These are phyloP conservation scores for Belgica antarctica DNA, from an alignment of 2,888 invertebrate genomes.

Conservation along the genomic window DNA sequence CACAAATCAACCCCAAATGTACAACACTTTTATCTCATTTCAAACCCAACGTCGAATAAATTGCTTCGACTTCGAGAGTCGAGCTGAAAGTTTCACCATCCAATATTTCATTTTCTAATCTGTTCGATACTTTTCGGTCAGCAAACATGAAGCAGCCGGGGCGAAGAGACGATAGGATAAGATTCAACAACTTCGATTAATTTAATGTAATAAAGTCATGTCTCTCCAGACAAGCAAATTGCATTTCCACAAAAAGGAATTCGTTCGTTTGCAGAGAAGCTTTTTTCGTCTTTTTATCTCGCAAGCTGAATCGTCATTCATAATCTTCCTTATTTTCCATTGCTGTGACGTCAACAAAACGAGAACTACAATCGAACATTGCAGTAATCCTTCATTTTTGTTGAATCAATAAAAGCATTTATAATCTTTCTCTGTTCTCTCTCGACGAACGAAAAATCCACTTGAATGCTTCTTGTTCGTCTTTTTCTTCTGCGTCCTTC, in stretches of 20 bases:
- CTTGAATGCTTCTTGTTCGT: slow-evolving; percentile 10
- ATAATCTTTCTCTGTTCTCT: not conserved
- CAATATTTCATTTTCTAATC: not conserved
- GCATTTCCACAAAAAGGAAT: slow-evolving; percentile 2
- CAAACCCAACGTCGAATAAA: not conserved
- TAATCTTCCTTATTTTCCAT: no score
- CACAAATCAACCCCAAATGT: no score
- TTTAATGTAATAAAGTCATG: slow-evolving; percentile 24
- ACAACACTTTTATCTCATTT: no score
- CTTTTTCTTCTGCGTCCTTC: not conserved
- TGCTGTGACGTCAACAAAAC: slow-evolving; percentile 2
- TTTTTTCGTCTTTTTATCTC: slow-evolving; percentile 3
- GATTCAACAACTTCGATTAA: slow-evolving; percentile 22
- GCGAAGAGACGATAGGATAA: not conserved
- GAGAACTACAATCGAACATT: not conserved
- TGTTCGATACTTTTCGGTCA: not conserved
- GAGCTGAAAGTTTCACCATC: not conserved
- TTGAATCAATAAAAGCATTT: slow-evolving; percentile 24
- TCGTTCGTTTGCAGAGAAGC: slow-evolving; percentile 9
- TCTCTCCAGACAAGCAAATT: slow-evolving; percentile 15
- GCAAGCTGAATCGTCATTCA: not conserved
- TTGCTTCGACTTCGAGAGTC: no score
- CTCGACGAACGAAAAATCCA: not conserved
- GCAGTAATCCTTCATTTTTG: slow-evolving; percentile 29
- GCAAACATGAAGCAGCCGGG: not conserved